A percentile compares a stretch with the other conserved stretches of the same genome.
phyloP scores from a whole-genome alignment of 2,113 vertebrate species.

The Pseudorasbora parva region DNA sequence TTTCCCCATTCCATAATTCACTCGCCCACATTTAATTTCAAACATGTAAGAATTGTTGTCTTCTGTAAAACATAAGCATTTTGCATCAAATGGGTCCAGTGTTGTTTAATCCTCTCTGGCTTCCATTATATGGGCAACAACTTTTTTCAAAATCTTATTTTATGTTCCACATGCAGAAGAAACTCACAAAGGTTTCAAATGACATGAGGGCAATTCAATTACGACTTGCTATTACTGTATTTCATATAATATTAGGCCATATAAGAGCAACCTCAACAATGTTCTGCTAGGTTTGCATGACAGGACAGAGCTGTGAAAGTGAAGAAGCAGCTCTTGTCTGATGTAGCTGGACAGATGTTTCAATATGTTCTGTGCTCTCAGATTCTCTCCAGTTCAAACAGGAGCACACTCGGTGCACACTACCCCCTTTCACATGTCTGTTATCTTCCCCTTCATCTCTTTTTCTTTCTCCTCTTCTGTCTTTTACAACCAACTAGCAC shows the following conservation, averaged over 20 bases:
- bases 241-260: background rate
- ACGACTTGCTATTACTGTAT: too few species aligned
- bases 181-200: background rate
- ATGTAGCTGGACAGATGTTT: slow-evolving; percentile 43
- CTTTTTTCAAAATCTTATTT: too few species aligned
- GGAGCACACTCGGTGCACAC: background rate
- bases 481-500: background rate
- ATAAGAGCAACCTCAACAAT: background rate
- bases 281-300: background rate
- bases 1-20: background rate
- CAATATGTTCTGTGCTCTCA: slow-evolving; percentile 2
- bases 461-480: slow-evolving; percentile 2
- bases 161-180: background rate
- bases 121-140: background rate
- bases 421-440: slow-evolving; percentile 21
- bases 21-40: background rate
- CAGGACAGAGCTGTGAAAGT: background rate
- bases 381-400: slow-evolving; percentile 32
- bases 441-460: slow-evolving; percentile 19
- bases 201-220: background rate
- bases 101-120: background rate
- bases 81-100: too few species aligned
- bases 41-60: background rate
- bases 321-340: slow-evolving; percentile 17
- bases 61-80: background rate